Evolutionary conservation across 2,113 vertebrate species (phyloP).

Genomic region (Anas platyrhynchos): DNA sequence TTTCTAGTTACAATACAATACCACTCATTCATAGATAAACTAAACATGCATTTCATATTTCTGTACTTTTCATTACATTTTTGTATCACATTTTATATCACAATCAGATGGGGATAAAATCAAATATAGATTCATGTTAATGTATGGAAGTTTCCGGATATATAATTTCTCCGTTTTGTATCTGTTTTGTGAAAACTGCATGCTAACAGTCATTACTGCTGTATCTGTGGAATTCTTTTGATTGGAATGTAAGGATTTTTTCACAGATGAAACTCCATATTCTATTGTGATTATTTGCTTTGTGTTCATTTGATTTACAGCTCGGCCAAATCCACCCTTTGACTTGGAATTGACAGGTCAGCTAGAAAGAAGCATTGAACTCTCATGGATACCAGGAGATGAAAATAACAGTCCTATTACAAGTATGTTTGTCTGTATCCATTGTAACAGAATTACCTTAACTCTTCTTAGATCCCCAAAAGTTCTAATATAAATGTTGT

Average conservation of each 20-base stretch:
- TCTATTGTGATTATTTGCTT: neutral
- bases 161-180: slow-evolving; percentile 17
- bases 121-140: neutral
- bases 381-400: slow-evolving; percentile 93
- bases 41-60: neutral
- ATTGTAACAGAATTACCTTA: neutral
- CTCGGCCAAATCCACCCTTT: slow-evolving; percentile 89
- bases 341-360: slow-evolving; percentile 94
- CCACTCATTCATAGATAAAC: slow-evolving; percentile 1
- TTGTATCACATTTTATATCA: neutral
- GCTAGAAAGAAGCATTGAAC: slow-evolving; percentile 86
- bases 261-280: neutral
- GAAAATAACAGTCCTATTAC: slow-evolving; percentile 93
- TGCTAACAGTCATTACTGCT: slow-evolving; percentile 36
- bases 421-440: slow-evolving; percentile 78
- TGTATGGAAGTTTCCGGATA: neutral
- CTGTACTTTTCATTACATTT: neutral
- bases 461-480: neutral
- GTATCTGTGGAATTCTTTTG: neutral
- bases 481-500: neutral
- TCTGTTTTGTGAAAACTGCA: slow-evolving; percentile 62
- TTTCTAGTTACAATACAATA: slow-evolving; percentile 6
- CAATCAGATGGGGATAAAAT: neutral
- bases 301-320: slow-evolving; percentile 78
- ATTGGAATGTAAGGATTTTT: neutral